A percentile compares a stretch with the other conserved stretches of the same genome.
phyloP scores from a whole-genome alignment of 2,797 vertebrate genomes.

The Acestrorhynchus altus region DNA sequence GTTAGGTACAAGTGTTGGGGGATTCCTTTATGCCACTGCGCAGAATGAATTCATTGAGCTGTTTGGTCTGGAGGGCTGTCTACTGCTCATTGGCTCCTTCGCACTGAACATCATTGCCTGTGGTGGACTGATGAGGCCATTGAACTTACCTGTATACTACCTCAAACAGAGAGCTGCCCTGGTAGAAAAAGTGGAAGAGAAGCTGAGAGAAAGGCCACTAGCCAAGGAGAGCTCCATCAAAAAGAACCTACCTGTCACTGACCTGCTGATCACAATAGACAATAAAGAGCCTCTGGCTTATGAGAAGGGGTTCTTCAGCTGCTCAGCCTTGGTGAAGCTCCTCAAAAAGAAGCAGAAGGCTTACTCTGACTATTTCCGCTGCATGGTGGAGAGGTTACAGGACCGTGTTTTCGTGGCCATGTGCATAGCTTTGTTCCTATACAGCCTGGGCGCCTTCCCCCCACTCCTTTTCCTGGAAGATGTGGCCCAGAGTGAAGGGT shows the following conservation, averaged over 20 bases:
- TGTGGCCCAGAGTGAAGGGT: constrained; percentile 81
- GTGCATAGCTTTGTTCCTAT: constrained; percentile 79
- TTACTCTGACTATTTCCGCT: constrained; percentile 80
- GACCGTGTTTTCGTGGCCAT: constrained; percentile 84
- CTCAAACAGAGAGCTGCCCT: constrained; percentile 72
- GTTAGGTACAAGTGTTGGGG: constrained; percentile 84
- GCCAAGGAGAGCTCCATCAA: constrained; percentile 37
- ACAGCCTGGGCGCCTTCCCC: constrained; percentile 80
- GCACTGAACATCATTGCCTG: constrained; percentile 87
- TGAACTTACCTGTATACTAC: constrained; percentile 68
- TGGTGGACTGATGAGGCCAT: constrained; percentile 86
- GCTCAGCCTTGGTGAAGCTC: constrained; percentile 48
- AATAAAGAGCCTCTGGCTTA: constrained; percentile 38
- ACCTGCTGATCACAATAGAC: constrained; percentile 46
- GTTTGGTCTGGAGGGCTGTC: constrained; percentile 85
- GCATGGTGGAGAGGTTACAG: constrained; percentile 76
- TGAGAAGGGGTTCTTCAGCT: constrained; percentile 49
- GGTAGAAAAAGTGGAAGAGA: constrained; percentile 74
- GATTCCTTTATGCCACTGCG: constrained; percentile 85
- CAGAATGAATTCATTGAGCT: constrained; percentile 82
- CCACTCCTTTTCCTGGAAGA: constrained; percentile 88
- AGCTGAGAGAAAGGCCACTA: constrained; percentile 48
- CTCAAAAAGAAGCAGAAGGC: constrained; percentile 80
- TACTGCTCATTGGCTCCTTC: constrained; percentile 84
- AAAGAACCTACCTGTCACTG: constrained; percentile 34